Percentiles rank a stretch among this genome's conserved stretches.
phyloP scores from a whole-genome alignment of 2,797 vertebrate species.

The Chaetodon trifasciatus region DNA sequence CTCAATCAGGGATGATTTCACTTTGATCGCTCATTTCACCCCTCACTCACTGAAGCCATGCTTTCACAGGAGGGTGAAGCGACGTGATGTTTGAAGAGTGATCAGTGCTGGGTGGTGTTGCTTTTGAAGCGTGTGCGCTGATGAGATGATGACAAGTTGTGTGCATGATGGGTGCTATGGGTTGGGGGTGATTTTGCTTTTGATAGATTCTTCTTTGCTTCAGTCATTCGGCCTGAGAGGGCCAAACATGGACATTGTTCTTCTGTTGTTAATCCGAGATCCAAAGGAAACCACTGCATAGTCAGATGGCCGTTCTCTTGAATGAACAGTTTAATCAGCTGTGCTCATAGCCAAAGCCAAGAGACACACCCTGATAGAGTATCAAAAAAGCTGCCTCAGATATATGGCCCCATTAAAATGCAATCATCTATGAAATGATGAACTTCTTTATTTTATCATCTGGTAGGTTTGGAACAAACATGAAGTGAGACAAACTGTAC shows the following conservation, averaged over 20 bases:
- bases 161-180: constrained; percentile 50
- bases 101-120: constrained; percentile 61
- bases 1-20: constrained; percentile 64
- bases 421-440: constrained; percentile 33
- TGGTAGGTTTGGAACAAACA: constrained; percentile 45
- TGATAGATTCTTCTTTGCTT: constrained; percentile 52
- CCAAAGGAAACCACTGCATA: constrained; percentile 18
- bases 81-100: constrained; percentile 68
- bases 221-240: constrained; percentile 31
- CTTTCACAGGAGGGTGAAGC: constrained; percentile 40
- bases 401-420: constrained; percentile 43
- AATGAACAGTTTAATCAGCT: constrained; percentile 38
- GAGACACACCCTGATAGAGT: constrained; percentile 25
- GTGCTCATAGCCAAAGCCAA: constrained; percentile 23
- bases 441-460: constrained; percentile 45
- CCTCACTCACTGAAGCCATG: constrained; percentile 49
- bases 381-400: constrained; percentile 19
- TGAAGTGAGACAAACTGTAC: constrained; percentile 51
- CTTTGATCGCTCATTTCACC: constrained; percentile 71
- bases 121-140: constrained; percentile 61
- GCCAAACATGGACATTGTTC: constrained; percentile 69
- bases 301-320: constrained; percentile 34
- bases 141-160: constrained; percentile 64
- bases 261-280: constrained; percentile 25
- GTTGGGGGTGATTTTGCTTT: constrained; percentile 47